Percentiles rank a stretch among this genome's conserved stretches.
Evolutionary conservation across 2,113 vertebrate species (phyloP).

Genomic region (Catharus fuscescens): DNA sequence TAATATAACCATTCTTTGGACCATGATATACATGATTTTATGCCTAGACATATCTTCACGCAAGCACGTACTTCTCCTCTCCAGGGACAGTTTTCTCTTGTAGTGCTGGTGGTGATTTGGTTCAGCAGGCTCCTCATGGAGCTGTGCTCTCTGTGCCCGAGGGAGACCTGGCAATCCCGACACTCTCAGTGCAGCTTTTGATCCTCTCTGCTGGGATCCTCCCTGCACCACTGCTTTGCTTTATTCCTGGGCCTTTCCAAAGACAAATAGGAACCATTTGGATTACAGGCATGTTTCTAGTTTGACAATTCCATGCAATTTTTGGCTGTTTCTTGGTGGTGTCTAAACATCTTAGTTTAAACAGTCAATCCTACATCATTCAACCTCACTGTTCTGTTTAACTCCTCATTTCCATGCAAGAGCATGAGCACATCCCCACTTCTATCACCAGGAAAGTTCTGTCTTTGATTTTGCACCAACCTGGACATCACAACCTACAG

Average conservation of each 20-base stretch:
- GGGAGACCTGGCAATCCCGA: neutral
- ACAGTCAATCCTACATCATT: neutral
- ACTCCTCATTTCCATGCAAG: fast-evolving
- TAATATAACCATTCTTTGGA: neutral
- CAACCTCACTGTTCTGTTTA: neutral
- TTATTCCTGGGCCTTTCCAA: neutral
- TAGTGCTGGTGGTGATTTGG: neutral
- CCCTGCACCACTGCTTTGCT: neutral
- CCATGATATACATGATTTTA: neutral
- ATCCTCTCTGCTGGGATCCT: neutral
- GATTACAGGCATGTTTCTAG: neutral
- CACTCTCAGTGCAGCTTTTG: neutral
- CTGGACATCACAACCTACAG: neutral
- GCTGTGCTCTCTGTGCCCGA: neutral
- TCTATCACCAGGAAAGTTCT: neutral
- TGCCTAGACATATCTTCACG: neutral
- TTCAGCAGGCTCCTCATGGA: neutral
- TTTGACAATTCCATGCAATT: neutral
- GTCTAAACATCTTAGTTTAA: neutral
- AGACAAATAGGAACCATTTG: neutral
- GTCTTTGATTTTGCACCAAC: neutral
- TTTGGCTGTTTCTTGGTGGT: neutral
- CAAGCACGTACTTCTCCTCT: neutral
- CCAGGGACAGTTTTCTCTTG: neutral
- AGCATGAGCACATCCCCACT: neutral